Conservation (phyloP, 2,113 vertebrate genomes). For the Cyprinodon tularosa region DNA sequence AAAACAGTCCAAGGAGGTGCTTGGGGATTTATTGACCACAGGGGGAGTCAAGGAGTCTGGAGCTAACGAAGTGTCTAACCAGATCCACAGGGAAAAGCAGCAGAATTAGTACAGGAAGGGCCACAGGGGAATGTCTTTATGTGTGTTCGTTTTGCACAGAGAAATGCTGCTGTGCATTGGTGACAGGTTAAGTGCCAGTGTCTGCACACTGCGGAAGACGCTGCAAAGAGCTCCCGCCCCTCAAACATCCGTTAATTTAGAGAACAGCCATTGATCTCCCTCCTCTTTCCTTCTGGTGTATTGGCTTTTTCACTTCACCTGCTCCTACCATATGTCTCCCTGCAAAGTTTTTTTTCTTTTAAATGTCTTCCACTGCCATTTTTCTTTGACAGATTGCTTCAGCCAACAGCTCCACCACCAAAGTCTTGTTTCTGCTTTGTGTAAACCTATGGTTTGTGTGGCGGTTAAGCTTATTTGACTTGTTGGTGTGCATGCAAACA, state of each 20-base stretch:
- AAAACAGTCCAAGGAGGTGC: constrained; percentile 59
- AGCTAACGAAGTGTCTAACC: constrained; percentile 40
- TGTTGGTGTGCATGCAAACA: constrained; percentile 31
- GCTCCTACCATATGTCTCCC: constrained; percentile 7
- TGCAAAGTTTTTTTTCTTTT: neutral
- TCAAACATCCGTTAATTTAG: constrained; percentile 75
- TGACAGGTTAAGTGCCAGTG: constrained; percentile 76
- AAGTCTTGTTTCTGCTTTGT: neutral
- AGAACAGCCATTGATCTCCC: constrained; percentile 68
- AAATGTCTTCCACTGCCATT: constrained; percentile 10
- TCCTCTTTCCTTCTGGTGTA: constrained; percentile 9
- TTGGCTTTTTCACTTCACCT: constrained; percentile 41
- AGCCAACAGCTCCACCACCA: constrained; percentile 32
- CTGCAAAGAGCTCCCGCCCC: constrained; percentile 57
- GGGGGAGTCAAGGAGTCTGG: constrained; percentile 60
- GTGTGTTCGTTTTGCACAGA: constrained; percentile 12
- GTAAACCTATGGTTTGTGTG: constrained; percentile 29
- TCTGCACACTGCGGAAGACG: constrained; percentile 62
- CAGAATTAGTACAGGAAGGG: constrained; percentile 53
- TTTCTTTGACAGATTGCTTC: constrained; percentile 20
- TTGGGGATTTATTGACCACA: constrained; percentile 66
- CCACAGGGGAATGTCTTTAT: constrained; percentile 22
- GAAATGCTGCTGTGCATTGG: constrained; percentile 44
- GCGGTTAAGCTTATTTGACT: constrained; percentile 21
- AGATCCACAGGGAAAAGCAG: constrained; percentile 28